phyloP scores from a whole-genome alignment of 2,888 invertebrate genomes.

The Drosophila barbarae region DNA sequence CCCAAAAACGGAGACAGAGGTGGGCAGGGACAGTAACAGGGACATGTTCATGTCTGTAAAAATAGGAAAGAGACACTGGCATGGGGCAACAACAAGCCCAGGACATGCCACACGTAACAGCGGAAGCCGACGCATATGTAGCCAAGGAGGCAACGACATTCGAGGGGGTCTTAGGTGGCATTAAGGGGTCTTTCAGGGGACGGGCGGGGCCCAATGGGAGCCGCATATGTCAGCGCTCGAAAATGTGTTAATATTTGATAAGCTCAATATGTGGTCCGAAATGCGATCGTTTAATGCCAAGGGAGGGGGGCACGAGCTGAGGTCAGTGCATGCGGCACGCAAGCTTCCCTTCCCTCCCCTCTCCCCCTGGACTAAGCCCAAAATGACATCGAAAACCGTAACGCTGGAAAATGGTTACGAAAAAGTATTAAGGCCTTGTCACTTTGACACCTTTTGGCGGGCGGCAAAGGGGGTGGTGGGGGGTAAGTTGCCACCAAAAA shows the following conservation, averaged over 20 bases:
- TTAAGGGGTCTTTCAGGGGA: background rate
- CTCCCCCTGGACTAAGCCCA: slow-evolving; percentile 22
- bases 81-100: background rate
- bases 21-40: slow-evolving; percentile 28
- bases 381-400: slow-evolving; percentile 61
- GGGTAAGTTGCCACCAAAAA: slow-evolving; percentile 2
- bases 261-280: slow-evolving; percentile 67
- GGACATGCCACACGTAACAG: slow-evolving; percentile 62
- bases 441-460: slow-evolving; percentile 62
- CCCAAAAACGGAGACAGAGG: background rate
- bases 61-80: background rate
- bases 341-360: slow-evolving; percentile 3
- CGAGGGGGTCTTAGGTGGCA: background rate
- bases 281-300: slow-evolving; percentile 35
- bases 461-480: background rate
- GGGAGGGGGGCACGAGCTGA: slow-evolving; percentile 9
- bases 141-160: slow-evolving; percentile 1
- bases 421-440: slow-evolving; percentile 66
- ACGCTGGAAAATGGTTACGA: slow-evolving; percentile 63
- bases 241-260: slow-evolving; percentile 76
- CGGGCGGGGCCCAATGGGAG: slow-evolving; percentile 1
- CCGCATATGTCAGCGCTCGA: slow-evolving; percentile 65
- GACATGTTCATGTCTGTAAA: slow-evolving; percentile 42
- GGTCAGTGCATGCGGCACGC: slow-evolving; percentile 56
- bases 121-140: slow-evolving; percentile 61